Evolutionary conservation across 2,888 invertebrate species (phyloP).

Genomic region (Latrodectus hesperus): DNA sequence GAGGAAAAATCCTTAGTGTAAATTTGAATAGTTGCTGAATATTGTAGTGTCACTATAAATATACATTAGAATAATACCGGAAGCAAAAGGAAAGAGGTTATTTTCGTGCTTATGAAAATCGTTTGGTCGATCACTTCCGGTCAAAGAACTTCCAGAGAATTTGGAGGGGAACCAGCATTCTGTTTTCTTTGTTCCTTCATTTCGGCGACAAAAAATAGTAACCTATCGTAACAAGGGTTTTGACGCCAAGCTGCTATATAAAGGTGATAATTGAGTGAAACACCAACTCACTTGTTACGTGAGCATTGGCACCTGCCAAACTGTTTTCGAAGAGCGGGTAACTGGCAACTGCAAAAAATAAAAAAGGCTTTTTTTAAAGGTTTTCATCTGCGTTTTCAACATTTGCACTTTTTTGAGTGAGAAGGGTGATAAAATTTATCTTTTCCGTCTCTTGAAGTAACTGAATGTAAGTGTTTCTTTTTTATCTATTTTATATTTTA

Average conservation of each 20-base stretch:
- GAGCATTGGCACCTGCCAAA: not conserved
- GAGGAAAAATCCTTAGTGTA: too few relatives aligned
- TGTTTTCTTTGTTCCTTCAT: not conserved
- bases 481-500: too few relatives aligned
- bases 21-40: too few relatives aligned
- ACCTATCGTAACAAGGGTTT: not conserved
- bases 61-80: not conserved
- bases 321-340: not conserved
- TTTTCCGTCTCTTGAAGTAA: too few relatives aligned
- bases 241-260: not conserved
- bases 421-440: too few relatives aligned
- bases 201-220: not conserved
- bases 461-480: too few relatives aligned
- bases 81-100: not conserved
- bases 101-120: not conserved
- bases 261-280: not conserved
- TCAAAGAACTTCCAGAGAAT: not conserved
- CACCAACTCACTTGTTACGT: not conserved
- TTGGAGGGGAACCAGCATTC: not conserved
- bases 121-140: not conserved
- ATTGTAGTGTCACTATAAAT: too few relatives aligned
- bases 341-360: not conserved
- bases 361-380: not conserved
- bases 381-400: not conserved
- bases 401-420: too few relatives aligned